Evolutionary conservation across 2,797 vertebrate genomes (phyloP).

Genomic region (Holocentrus rufus): DNA sequence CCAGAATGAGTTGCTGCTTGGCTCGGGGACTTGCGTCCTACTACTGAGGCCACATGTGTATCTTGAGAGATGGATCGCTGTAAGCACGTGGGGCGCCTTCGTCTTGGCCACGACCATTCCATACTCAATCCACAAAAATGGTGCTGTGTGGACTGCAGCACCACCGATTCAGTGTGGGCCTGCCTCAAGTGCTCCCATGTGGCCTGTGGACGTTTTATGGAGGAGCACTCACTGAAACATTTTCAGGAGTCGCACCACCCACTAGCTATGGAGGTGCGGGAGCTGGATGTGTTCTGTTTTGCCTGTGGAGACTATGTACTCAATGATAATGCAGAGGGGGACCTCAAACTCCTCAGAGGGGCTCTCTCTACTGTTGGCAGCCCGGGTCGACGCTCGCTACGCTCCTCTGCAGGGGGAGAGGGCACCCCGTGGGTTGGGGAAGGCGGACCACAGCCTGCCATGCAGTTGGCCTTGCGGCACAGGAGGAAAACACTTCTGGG

Average conservation of each 20-base stretch:
- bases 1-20: slow-evolving; percentile 77
- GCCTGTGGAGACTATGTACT: slow-evolving; percentile 96
- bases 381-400: slow-evolving; percentile 87
- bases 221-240: slow-evolving; percentile 94
- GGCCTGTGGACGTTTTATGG: slow-evolving; percentile 94
- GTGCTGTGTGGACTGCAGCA: slow-evolving; percentile 92
- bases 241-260: slow-evolving; percentile 92
- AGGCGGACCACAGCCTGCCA: slow-evolving; percentile 82
- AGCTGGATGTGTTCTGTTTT: slow-evolving; percentile 97
- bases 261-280: slow-evolving; percentile 95
- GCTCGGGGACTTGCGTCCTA: slow-evolving; percentile 79
- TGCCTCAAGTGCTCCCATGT: slow-evolving; percentile 99
- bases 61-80: slow-evolving; percentile 97
- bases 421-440: slow-evolving; percentile 77
- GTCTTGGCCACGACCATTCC: slow-evolving; percentile 96
- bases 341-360: slow-evolving; percentile 94
- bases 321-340: slow-evolving; percentile 96
- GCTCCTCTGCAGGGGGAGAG: slow-evolving; percentile 84
- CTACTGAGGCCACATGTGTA: slow-evolving; percentile 82
- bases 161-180: slow-evolving; percentile 96
- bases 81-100: slow-evolving; percentile 97
- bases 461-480: slow-evolving; percentile 92
- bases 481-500: slow-evolving; percentile 90
- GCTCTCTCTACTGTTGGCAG: slow-evolving; percentile 90
- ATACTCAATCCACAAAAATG: slow-evolving; percentile 99